Base-by-base conservation (phyloP, 2,113 vertebrate genomes). In the Dicaeum eximium region DNA sequence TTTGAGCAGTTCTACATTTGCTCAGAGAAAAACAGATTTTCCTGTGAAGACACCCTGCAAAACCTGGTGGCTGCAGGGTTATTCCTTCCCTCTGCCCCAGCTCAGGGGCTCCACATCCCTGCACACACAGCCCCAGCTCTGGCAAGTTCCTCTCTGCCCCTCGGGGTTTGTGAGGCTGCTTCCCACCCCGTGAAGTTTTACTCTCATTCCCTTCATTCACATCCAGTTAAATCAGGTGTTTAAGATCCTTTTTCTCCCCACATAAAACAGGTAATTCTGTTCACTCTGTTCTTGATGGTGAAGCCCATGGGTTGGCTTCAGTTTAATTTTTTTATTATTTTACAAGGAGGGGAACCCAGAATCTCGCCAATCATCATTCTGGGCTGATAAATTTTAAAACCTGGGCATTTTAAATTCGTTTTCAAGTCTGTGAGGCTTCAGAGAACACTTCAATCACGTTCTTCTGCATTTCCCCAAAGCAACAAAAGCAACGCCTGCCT, bases 211-310 rank as follows among this genome's bases (percentile, higher is more conserved):
- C 58, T 86, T 64, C 51, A 82, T 22, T 66, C 44, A 27, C 22
- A 56, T 13, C 47, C 67, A 69, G 40, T 21, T 35, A 35, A 86
- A 80, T 42, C 57, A n/a, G 70, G 48, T 20, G 57, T 47, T 80
- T 42, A 21, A 30, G 42, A 17, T n/a, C 0, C 1, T 14, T 86
- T 58, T 75, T 51, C 25, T 15, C 74, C 30, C 33, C 0, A 1
- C 5, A 30, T 10, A 4, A 50, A 66, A 1, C 51, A 82, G 62
- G 21, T 6, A 14, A 65, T 13, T 33, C 38, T 8, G 1, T 19
- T 85, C 30, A 9, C n/a, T 67, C 18, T 2, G 22, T 16, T 83
- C 50, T 23, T 31, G 33, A 11, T 25, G 31, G 21, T 13, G 7
- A 23, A 84, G 25, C 61, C 62, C 61, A 33, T 13, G 33, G 6